phyloP scores from a whole-genome alignment of 2,888 invertebrate genomes.

The Metopia argyrocephala region DNA sequence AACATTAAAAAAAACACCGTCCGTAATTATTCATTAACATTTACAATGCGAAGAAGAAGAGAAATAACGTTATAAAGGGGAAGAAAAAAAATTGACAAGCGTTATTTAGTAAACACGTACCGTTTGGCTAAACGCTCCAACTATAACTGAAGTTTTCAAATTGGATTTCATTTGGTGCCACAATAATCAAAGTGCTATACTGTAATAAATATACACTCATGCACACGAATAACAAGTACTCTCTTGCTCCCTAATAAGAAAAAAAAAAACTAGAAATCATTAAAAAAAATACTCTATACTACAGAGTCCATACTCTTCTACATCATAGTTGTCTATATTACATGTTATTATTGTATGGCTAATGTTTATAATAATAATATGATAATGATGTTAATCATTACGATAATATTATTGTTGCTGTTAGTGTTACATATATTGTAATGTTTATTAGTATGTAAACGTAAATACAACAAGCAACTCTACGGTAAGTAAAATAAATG shows the following conservation, averaged over 20 bases:
- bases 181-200: conserved; percentile 18
- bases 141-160: conserved; percentile 70
- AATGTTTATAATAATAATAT: background rate
- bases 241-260: conserved; percentile 1
- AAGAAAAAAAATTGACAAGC: conserved; percentile 63
- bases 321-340: conserved; percentile 17
- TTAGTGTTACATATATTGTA: conserved; percentile 2
- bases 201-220: conserved; percentile 7
- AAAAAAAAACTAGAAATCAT: background rate
- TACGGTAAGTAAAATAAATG: conserved; percentile 3
- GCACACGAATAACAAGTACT: background rate
- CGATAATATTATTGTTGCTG: conserved; percentile 1
- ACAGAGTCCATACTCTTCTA: too few relatives aligned
- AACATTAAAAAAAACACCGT: conserved; percentile 24
- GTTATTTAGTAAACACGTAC: conserved; percentile 66
- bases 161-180: conserved; percentile 62
- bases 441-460: background rate
- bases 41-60: conserved; percentile 45
- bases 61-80: conserved; percentile 48
- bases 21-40: conserved; percentile 44
- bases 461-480: background rate
- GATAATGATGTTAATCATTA: conserved; percentile 44
- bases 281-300: background rate
- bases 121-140: conserved; percentile 71
- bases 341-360: conserved; percentile 10